A percentile compares a stretch with the other conserved stretches of the same genome.
These are phyloP conservation scores for Hydrozoanthus gracilis DNA, from an alignment of 92 coral and sea anemone genomes.

Conservation along the genomic window DNA sequence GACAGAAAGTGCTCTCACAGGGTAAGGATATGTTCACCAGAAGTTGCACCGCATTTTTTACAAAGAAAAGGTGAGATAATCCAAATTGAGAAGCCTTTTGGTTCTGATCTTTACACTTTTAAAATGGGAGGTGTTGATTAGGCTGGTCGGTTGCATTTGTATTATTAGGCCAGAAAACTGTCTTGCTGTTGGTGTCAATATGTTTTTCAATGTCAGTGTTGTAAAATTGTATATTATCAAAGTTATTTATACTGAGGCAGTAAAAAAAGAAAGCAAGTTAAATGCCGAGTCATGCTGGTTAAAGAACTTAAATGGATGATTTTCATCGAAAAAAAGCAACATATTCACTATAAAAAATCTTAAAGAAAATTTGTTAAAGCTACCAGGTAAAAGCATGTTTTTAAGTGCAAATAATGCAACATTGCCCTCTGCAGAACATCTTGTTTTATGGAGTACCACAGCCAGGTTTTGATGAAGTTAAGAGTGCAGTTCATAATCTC, in stretches of 20 bases:
- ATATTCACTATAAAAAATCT: constrained; percentile 53
- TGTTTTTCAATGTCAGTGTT: constrained; percentile 40
- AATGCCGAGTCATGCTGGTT: constrained; percentile 26
- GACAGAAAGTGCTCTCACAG: background rate
- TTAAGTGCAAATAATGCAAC: constrained; percentile 55
- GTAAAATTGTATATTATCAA: constrained; percentile 33
- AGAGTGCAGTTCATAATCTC: too few relatives aligned
- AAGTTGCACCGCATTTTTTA: background rate
- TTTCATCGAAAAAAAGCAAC: constrained; percentile 51
- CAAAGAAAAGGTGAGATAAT: constrained; percentile 11
- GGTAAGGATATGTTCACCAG: constrained; percentile 44
- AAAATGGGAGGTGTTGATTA: constrained; percentile 36
- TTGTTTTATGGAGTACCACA: constrained; percentile 61
- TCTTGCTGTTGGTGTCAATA: constrained; percentile 5
- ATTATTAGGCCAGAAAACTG: constrained; percentile 15
- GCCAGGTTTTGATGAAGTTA: background rate
- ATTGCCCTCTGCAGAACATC: constrained; percentile 62
- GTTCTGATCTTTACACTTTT: background rate
- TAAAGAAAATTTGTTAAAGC: constrained; percentile 49
- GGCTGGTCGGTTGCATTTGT: constrained; percentile 16
- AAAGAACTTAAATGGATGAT: constrained; percentile 43
- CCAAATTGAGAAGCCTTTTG: background rate
- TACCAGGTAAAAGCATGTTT: constrained; percentile 59
- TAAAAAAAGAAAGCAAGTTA: constrained; percentile 7
- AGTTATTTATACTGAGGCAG: constrained; percentile 14